Evolutionary conservation across 1,140 invertebrate species (phyloP).

Genomic region (Chymomyza costata): DNA sequence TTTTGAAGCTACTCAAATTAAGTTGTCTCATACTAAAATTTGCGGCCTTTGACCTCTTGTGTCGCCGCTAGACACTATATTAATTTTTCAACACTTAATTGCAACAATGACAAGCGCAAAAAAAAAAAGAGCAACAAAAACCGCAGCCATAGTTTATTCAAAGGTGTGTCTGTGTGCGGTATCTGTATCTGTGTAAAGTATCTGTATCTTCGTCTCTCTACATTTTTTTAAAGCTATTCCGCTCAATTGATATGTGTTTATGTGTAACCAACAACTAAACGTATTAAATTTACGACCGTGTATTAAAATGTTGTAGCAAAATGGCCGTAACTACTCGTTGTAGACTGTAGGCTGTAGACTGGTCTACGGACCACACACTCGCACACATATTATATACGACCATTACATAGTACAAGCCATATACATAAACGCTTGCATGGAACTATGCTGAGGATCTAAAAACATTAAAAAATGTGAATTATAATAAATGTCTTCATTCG

Average conservation of each 20-base stretch:
- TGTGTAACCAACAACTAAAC: slow-evolving; percentile 68
- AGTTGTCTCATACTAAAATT: slow-evolving; percentile 67
- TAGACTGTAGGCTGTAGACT: too few species aligned
- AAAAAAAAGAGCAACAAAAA: slow-evolving; percentile 4
- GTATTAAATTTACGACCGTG: slow-evolving; percentile 70
- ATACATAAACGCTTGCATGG: too few species aligned
- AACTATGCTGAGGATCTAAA: too few species aligned
- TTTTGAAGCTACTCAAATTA: slow-evolving; percentile 46
- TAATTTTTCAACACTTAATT: slow-evolving; percentile 67
- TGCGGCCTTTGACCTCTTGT: slow-evolving; percentile 62
- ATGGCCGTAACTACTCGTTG: slow-evolving; percentile 47
- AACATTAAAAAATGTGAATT: slow-evolving; percentile 60
- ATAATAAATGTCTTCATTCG: slow-evolving; percentile 69
- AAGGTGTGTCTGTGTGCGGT: too few species aligned
- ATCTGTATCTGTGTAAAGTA: too few species aligned
- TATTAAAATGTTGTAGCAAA: slow-evolving; percentile 71
- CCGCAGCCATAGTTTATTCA: slow-evolving; percentile 7
- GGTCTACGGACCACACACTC: too few species aligned
- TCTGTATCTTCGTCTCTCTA: slow-evolving; percentile 33
- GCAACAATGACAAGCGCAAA: slow-evolving; percentile 20
- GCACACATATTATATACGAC: too few species aligned
- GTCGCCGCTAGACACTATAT: slow-evolving; percentile 49
- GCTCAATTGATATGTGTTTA: slow-evolving; percentile 62
- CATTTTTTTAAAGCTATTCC: slow-evolving; percentile 19
- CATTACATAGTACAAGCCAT: too few species aligned